Base-by-base conservation (phyloP, 1,140 invertebrate genomes). In the Cydia amplana region DNA sequence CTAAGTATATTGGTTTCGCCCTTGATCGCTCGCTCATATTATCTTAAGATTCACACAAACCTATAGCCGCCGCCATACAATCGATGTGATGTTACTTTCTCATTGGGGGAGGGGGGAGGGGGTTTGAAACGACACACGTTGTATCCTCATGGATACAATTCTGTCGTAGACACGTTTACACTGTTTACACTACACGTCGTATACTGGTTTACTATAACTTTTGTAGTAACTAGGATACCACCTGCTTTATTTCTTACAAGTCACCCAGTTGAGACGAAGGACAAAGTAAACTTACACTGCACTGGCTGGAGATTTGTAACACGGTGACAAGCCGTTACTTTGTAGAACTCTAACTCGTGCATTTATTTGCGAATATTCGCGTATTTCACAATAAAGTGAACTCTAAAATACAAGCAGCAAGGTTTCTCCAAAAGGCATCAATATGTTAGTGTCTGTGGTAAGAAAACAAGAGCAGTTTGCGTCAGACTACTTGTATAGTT, bases 161-260 rank as follows among this genome's bases (percentile, higher is more conserved):
- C 9, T 9, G 36, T 40, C 36, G 9, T 40, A 1, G 36, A n/a
- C n/a, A n/a, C n/a, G n/a, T n/a, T n/a, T n/a, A n/a, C n/a, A n/a
- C n/a, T n/a, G n/a, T n/a, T n/a, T n/a, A n/a, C n/a, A n/a, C n/a
- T n/a, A n/a, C n/a, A n/a, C n/a, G n/a, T n/a, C n/a, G n/a, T n/a
- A n/a, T n/a, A n/a, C 40, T 46, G 36, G 46, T 65, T 76, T 76
- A 79, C 73, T 46, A 46, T 14, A 51, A 51, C 49, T 51, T 25
- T 16, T n/a, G 4, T 7, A 14, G 60, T 25, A 64, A 25, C 20
- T 23, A 25, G 23, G n/a, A n/a, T 23, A 64, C 60, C 60, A 64
- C 60, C 60, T 64, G 60, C 20, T 64, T 64, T 64, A 64, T 64
- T 28, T 28, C 60, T 64, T 23, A 25, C 60, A 64, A 72, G 67